Conservation (phyloP, 1,140 invertebrate genomes). For the Dryas iulia region DNA sequence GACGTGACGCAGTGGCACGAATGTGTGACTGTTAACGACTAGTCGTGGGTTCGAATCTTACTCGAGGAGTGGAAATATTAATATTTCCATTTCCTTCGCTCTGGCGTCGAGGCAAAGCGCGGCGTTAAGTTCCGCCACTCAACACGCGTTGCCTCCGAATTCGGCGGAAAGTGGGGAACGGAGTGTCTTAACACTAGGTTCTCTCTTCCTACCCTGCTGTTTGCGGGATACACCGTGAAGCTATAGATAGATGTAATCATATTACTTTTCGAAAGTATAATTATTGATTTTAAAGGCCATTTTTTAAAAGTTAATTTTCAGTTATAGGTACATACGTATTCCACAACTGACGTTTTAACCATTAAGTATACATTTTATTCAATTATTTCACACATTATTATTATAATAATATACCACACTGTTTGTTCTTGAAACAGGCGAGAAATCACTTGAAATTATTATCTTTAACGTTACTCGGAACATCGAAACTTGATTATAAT, state of each 20-base stretch:
- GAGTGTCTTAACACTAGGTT: too few relatives aligned
- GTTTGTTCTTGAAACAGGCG: constrained; percentile 4
- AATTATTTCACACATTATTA: constrained; percentile 9
- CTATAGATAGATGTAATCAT: neutral
- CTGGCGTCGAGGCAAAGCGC: too few relatives aligned
- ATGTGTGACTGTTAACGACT: too few relatives aligned
- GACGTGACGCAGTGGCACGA: too few relatives aligned
- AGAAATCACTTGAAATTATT: constrained; percentile 8
- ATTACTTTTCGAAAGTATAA: neutral
- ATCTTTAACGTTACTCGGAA: constrained; percentile 5
- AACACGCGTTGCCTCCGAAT: too few relatives aligned
- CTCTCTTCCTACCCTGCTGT: too few relatives aligned
- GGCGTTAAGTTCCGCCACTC: too few relatives aligned
- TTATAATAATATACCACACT: constrained; percentile 8
- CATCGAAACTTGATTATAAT: constrained; percentile 5
- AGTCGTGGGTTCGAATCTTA: too few relatives aligned
- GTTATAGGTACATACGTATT: neutral
- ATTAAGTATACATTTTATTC: constrained; percentile 9
- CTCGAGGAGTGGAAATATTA: too few relatives aligned
- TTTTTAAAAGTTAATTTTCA: constrained; percentile 5
- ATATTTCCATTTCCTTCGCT: too few relatives aligned
- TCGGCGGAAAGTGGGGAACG: too few relatives aligned
- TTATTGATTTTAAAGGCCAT: neutral
- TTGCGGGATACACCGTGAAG: neutral
- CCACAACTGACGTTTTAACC: neutral